Evolutionary conservation across 1,140 invertebrate species (phyloP).

Genomic region (Penaeus chinensis): DNA sequence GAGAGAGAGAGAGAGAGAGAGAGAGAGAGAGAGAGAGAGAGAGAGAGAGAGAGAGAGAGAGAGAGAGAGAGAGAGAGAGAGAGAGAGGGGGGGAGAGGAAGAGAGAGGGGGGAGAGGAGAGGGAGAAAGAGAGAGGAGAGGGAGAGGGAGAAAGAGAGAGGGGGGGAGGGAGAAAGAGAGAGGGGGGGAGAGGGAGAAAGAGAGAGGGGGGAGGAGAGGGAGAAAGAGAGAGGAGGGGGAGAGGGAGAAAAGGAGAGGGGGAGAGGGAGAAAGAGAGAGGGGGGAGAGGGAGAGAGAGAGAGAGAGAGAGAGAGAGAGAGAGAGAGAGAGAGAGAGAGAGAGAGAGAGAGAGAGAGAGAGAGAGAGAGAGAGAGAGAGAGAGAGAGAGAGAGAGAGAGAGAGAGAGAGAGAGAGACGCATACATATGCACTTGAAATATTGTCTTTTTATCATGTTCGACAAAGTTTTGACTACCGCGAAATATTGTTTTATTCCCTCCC

Average conservation of each 20-base stretch:
- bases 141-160: not conserved
- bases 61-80: conserved; percentile 6
- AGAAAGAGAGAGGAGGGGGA: no score
- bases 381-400: no score
- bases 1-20: conserved; percentile 68
- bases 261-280: no score
- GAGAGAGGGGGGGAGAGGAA: conserved; percentile 15
- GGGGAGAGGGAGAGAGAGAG: not conserved
- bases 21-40: conserved; percentile 72
- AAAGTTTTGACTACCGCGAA: no score
- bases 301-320: not conserved
- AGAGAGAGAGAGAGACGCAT: no score
- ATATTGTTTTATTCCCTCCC: no score
- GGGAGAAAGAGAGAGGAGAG: conserved; percentile 73
- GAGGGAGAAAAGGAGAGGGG: no score
- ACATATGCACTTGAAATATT: no score
- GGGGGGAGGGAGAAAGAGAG: conserved; percentile 72
- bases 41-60: conserved; percentile 60
- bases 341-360: no score
- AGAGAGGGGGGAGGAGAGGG: not conserved
- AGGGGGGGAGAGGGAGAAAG: not conserved
- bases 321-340: no score
- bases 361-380: not conserved
- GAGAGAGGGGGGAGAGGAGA: conserved; percentile 72
- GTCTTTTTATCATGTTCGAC: no score